Evolutionary conservation across 2,113 vertebrate species (phyloP), one percentile per base, ranked within the genome.

Genomic region (Muntiacus muntjak): DNA sequence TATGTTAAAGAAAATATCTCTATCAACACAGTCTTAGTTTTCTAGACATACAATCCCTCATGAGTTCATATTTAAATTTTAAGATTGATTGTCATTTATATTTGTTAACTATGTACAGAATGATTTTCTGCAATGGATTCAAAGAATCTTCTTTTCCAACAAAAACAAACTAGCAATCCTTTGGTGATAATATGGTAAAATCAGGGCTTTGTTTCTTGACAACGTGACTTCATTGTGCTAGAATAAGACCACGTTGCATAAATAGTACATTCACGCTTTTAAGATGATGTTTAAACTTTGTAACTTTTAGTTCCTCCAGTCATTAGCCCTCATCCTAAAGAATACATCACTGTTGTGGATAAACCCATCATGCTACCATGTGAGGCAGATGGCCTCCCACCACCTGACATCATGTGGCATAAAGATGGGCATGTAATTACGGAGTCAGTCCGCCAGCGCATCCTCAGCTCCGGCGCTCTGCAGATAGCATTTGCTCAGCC

Each of bases 401-500:
- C 89, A 0, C 99, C 99, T 5, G 98, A 99, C 1, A 98, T 99
- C 91, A 98, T 89, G 0, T 99, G 99, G 99, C 99, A 99, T 8
- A 99, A 99, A 98, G 99, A 99, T 5, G 99, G 99, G 7, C 99
- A 98, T 43, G 98, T 92, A 1, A 85, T 99, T 78, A 81, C 25
- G 0, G 99, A 99, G 92, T 99, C 99, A 0, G 4, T 99, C 21
- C 99, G 99, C 0, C 99, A 98, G 91, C 99, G 99, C 28, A 92
- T 99, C 36, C 99, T 99, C 52, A 99, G 98, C 97, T 99, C 98
- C 0, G 99, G 99, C 0, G 99, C 99, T 1, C 98, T 99, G 95
- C 99, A 99, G 82, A 98, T 99, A 2, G 99, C 99, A 3, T 99
- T 99, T 71, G 98, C 98, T 74, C 99, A 99, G 98, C 99, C 99